These are phyloP conservation scores for Augochlorella aurata DNA, from an alignment of 2,888 invertebrate genomes.

Conservation along the genomic window DNA sequence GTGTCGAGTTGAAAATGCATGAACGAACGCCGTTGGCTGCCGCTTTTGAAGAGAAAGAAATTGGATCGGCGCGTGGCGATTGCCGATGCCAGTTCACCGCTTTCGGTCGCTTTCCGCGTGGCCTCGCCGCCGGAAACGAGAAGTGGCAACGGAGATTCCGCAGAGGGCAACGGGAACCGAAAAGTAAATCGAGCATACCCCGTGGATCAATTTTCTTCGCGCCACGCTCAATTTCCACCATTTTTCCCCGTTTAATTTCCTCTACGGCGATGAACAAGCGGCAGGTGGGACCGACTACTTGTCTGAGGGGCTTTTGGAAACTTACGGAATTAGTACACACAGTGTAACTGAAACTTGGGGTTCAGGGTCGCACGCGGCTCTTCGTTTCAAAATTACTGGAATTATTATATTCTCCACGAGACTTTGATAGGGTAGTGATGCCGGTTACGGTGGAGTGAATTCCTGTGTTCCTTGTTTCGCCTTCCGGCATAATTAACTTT, in stretches of 20 bases:
- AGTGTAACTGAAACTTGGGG: no score
- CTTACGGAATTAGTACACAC: no score
- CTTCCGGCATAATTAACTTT: no score
- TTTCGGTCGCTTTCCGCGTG: not conserved
- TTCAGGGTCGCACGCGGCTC: no score
- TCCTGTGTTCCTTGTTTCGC: no score
- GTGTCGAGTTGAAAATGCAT: slow-evolving; percentile 41
- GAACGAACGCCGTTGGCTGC: slow-evolving; percentile 25
- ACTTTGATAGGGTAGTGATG: no score
- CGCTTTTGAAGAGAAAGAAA: slow-evolving; percentile 49
- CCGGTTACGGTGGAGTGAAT: no score
- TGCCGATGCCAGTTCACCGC: slow-evolving; percentile 21
- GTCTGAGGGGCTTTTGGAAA: no score
- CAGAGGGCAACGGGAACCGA: slow-evolving; percentile 3
- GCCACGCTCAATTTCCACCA: not conserved
- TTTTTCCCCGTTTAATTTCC: not conserved
- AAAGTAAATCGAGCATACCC: slow-evolving; percentile 23
- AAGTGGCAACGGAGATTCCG: not conserved
- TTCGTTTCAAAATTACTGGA: no score
- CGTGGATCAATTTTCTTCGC: slow-evolving; percentile 6
- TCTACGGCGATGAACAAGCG: not conserved
- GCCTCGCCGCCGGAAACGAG: not conserved
- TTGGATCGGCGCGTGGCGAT: slow-evolving; percentile 45
- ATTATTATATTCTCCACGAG: no score
- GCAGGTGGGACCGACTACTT: not conserved